Evolutionary conservation across 2,888 invertebrate genomes (phyloP).

Genomic region (Cabera pusaria): DNA sequence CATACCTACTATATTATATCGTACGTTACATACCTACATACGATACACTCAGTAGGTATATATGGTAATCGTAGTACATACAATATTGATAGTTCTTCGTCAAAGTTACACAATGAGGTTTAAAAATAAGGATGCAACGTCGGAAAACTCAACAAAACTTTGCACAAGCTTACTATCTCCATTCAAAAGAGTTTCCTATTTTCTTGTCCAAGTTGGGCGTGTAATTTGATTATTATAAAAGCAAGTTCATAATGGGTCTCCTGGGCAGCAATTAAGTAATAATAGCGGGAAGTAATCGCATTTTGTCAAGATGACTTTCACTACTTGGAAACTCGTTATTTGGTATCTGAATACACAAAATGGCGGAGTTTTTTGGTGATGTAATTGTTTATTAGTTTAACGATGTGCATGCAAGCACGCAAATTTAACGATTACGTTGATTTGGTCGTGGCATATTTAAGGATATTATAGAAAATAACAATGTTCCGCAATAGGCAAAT

Average conservation of each 20-base stretch:
- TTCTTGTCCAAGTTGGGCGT: slow-evolving; percentile 6
- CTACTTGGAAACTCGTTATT: slow-evolving; percentile 10
- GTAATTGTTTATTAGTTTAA: slow-evolving; percentile 12
- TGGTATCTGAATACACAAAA: slow-evolving; percentile 9
- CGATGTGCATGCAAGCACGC: slow-evolving; percentile 6
- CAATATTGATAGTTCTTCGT: no score
- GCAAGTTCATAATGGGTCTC: slow-evolving; percentile 21
- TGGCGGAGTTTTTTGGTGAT: slow-evolving; percentile 10
- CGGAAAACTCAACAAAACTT: no score
- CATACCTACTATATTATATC: no score
- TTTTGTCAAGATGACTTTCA: slow-evolving; percentile 13
- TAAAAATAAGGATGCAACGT: no score
- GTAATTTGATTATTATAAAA: slow-evolving; percentile 14
- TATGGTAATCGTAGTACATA: no score
- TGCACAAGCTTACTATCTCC: no score
- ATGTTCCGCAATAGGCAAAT: no score
- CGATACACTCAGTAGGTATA: no score
- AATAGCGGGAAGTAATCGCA: slow-evolving; percentile 19
- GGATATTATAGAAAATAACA: no score
- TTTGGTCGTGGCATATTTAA: background rate
- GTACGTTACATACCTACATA: no score
- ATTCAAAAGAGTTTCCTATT: no score
- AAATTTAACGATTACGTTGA: background rate
- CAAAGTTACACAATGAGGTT: no score
- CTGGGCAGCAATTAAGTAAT: slow-evolving; percentile 16